Conservation (phyloP, 2,113 vertebrate species). For the Speoplatyrhinus poulsoni region DNA sequence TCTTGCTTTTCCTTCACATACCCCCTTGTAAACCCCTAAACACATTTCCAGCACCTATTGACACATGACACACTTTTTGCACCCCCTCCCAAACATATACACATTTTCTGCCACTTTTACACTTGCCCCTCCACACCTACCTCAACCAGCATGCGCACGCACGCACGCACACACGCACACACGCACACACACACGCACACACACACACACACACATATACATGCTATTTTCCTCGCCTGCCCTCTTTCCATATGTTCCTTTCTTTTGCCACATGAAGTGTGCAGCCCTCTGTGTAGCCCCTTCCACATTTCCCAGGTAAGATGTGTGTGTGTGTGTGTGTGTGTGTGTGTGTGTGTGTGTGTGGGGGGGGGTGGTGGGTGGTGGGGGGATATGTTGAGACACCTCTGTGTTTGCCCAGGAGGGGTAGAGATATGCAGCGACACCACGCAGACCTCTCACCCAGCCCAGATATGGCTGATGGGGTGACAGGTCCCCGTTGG, state of each 20-base stretch:
- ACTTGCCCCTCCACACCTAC: slow-evolving; percentile 45
- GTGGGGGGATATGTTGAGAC: slow-evolving; percentile 39
- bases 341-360: neutral
- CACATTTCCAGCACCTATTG: slow-evolving; percentile 59
- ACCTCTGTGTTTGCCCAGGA: slow-evolving; percentile 43
- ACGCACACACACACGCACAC: neutral
- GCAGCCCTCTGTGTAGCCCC: slow-evolving; percentile 54
- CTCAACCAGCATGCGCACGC: neutral
- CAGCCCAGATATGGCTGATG: slow-evolving; percentile 62
- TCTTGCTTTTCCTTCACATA: slow-evolving; percentile 41
- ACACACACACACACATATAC: slow-evolving; percentile 18
- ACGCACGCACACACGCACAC: neutral
- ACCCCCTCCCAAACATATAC: slow-evolving; percentile 42
- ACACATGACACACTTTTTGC: slow-evolving; percentile 63
- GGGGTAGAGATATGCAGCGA: slow-evolving; percentile 69
- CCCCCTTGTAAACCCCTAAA: slow-evolving; percentile 21
- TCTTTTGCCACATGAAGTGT: slow-evolving; percentile 62
- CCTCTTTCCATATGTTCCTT: slow-evolving; percentile 68
- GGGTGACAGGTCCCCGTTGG: slow-evolving; percentile 58
- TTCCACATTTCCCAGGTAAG: too few relatives aligned
- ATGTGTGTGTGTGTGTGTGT: neutral
- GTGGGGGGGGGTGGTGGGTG: neutral
- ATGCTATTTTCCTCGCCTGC: slow-evolving; percentile 43
- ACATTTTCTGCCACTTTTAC: slow-evolving; percentile 58
- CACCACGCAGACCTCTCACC: slow-evolving; percentile 65